phyloP scores from a whole-genome alignment of 1,140 invertebrate species.

The Rhopalosiphum maidis region DNA sequence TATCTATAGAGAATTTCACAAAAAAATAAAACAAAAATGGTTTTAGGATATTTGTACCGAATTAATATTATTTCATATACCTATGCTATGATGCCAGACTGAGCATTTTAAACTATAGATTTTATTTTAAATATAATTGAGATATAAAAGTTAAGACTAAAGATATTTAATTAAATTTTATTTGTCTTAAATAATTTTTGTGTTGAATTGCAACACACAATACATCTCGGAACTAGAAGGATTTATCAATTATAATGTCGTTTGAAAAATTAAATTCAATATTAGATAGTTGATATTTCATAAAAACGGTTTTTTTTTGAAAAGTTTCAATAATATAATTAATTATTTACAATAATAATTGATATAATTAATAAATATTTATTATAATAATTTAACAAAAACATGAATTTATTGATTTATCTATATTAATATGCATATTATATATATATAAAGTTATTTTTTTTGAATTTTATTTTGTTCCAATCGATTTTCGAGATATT shows the following conservation, averaged over 20 bases:
- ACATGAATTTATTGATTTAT: background rate
- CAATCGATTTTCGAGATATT: background rate
- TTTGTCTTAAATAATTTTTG: background rate
- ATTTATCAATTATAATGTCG: background rate
- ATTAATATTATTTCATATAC: background rate
- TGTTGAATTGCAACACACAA: background rate
- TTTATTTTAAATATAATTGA: background rate
- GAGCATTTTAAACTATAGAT: background rate
- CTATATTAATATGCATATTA: background rate
- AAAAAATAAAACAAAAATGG: background rate
- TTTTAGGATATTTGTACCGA: background rate
- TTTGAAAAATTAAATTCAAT: background rate
- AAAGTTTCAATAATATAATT: background rate
- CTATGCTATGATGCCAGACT: background rate
- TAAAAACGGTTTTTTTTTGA: background rate
- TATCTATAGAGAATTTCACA: too few species aligned
- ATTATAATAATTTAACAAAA: background rate
- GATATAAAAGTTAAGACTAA: background rate
- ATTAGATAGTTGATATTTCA: background rate
- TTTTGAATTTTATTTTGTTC: background rate
- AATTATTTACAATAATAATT: too few species aligned
- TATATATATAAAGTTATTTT: background rate
- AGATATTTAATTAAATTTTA: background rate
- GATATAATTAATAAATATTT: too few species aligned
- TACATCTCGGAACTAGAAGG: background rate